These are phyloP conservation scores for Lamprotornis superbus DNA, from an alignment of 2,113 vertebrate genomes.

Conservation along the genomic window DNA sequence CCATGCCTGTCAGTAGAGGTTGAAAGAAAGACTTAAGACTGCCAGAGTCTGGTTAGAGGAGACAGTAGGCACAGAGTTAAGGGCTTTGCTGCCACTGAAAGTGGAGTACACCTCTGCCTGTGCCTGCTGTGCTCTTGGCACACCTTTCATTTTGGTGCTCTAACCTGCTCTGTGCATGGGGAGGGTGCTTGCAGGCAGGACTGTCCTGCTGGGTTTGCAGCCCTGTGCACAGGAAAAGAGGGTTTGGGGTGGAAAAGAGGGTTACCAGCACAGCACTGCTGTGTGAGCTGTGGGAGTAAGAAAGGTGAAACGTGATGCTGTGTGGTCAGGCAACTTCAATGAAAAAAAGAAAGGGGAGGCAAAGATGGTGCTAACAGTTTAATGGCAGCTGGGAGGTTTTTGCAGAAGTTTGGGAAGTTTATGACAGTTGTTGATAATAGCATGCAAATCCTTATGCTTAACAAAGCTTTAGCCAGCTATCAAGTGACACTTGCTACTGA, in stretches of 20 bases:
- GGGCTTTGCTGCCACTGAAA: neutral
- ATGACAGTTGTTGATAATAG: conserved; percentile 1
- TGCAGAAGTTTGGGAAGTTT: neutral
- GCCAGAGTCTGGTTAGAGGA: neutral
- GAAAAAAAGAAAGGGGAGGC: rapidly evolving
- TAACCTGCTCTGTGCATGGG: neutral
- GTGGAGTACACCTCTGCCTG: rapidly evolving
- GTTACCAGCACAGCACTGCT: neutral
- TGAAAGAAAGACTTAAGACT: neutral
- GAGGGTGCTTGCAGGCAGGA: neutral
- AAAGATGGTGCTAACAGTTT: neutral
- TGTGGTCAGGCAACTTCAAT: neutral
- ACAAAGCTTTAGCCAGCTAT: conserved; percentile 41
- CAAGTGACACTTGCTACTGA: neutral
- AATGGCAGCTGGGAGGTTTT: neutral
- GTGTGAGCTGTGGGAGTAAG: neutral
- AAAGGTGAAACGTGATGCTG: neutral
- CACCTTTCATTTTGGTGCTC: rapidly evolving
- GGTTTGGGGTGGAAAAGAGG: neutral
- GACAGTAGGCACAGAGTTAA: neutral
- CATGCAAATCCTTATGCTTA: conserved; percentile 32
- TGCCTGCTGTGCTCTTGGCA: rapidly evolving
- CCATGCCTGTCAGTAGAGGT: rapidly evolving
- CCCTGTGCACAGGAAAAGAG: neutral
- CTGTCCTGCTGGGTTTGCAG: neutral